Conservation (phyloP, 1,140 invertebrate genomes). For the Eubasilissa regina region DNA sequence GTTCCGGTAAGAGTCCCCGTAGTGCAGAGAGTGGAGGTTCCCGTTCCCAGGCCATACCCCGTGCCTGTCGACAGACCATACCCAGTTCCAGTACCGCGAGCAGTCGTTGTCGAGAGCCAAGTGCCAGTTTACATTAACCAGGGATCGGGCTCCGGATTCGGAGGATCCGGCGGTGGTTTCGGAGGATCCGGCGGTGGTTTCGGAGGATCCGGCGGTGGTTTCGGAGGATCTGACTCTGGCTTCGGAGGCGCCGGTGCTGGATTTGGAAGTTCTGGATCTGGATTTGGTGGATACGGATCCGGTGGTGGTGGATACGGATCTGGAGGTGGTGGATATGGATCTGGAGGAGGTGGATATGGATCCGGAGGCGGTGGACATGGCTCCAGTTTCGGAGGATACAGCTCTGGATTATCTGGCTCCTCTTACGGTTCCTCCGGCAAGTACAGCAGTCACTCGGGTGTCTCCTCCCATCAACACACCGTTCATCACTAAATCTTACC, state of each 20-base stretch:
- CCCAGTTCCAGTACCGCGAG: slow-evolving; percentile 62
- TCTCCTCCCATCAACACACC: background rate
- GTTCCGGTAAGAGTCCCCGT: slow-evolving; percentile 65
- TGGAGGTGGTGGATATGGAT: slow-evolving; percentile 32
- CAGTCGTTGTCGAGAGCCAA: slow-evolving; percentile 59
- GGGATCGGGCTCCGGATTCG: too few relatives aligned
- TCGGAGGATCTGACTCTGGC: too few relatives aligned
- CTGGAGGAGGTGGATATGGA: slow-evolving; percentile 44
- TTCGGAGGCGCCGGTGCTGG: slow-evolving; percentile 12
- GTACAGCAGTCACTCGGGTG: background rate
- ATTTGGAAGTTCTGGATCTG: slow-evolving; percentile 2
- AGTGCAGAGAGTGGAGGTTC: slow-evolving; percentile 64
- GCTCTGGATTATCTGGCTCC: background rate
- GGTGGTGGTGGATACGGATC: too few relatives aligned
- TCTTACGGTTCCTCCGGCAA: background rate
- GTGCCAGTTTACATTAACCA: slow-evolving; percentile 60
- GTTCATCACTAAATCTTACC: background rate
- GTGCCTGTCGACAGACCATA: slow-evolving; percentile 65
- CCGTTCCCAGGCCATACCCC: slow-evolving; percentile 63
- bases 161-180: too few relatives aligned
- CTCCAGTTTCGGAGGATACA: background rate
- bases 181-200: too few relatives aligned
- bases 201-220: too few relatives aligned
- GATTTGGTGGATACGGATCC: too few relatives aligned
- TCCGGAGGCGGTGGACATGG: slow-evolving; percentile 54